These are phyloP conservation scores for Pseudochirops cupreus DNA, from an alignment of 2,797 vertebrate species.

Conservation along the genomic window DNA sequence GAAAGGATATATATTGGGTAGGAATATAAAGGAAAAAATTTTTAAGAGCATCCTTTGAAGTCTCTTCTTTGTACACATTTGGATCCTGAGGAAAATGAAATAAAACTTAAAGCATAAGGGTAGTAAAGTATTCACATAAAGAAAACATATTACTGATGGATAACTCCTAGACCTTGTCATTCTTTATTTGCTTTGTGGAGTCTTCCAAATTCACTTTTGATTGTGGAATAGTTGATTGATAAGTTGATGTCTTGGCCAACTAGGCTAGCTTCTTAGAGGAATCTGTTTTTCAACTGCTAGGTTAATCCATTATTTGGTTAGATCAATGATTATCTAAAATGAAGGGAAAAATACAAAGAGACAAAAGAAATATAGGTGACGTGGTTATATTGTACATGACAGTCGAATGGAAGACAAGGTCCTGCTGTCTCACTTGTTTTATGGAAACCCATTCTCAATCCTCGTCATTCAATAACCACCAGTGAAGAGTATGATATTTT, in stretches of 20 bases:
- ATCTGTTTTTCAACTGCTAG: neutral
- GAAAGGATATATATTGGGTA: too few species aligned
- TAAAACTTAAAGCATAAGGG: neutral
- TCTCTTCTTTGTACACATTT: neutral
- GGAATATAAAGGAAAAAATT: too few species aligned
- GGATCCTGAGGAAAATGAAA: neutral
- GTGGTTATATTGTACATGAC: too few species aligned
- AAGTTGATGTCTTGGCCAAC: neutral
- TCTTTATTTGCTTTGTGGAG: neutral
- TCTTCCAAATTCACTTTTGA: neutral
- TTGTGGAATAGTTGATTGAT: neutral
- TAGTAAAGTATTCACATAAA: neutral
- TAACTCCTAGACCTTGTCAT: neutral
- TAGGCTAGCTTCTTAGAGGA: neutral
- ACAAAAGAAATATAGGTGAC: too few species aligned
- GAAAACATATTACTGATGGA: neutral
- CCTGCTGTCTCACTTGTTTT: too few species aligned
- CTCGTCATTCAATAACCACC: too few species aligned
- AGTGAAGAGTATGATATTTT: too few species aligned
- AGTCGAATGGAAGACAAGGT: too few species aligned
- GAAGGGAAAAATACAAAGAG: too few species aligned
- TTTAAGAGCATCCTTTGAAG: too few species aligned
- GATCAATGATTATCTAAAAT: too few species aligned
- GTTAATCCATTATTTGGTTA: neutral
- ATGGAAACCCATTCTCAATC: too few species aligned